Evolutionary conservation across 2,888 invertebrate species (phyloP).

Genomic region (Ormyrus thymus): DNA sequence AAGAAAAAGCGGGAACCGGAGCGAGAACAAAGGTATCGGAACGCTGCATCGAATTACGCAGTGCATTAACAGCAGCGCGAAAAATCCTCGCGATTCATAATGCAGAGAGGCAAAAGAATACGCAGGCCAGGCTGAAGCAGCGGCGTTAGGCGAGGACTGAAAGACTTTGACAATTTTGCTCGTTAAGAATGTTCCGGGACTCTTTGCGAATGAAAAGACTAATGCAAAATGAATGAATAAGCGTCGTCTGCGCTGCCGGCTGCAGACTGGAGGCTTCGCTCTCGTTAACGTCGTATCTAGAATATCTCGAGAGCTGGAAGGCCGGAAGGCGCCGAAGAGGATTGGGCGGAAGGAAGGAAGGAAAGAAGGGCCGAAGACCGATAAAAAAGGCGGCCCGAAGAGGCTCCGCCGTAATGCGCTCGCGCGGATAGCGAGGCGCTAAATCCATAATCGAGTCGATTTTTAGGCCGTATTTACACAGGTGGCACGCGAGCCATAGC

Average conservation of each 20-base stretch:
- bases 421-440: too few relatives aligned
- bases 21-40: too few relatives aligned
- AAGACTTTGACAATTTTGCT: constrained; percentile 44
- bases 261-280: not conserved
- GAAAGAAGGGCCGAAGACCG: constrained; percentile 30
- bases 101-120: not conserved
- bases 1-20: too few relatives aligned
- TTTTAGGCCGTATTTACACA: not conserved
- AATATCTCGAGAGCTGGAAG: constrained; percentile 35
- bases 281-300: constrained; percentile 53
- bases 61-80: too few relatives aligned
- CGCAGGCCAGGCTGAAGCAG: not conserved
- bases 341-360: constrained; percentile 43
- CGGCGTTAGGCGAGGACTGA: not conserved
- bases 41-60: too few relatives aligned
- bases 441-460: too few relatives aligned
- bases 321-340: constrained; percentile 48
- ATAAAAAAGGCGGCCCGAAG: constrained; percentile 15
- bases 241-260: constrained; percentile 23
- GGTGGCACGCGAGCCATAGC: constrained; percentile 25
- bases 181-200: constrained; percentile 30
- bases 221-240: constrained; percentile 51
- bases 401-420: constrained; percentile 29
- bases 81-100: too few relatives aligned
- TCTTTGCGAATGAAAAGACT: constrained; percentile 34